These are phyloP conservation scores for Patella pellucida DNA, from an alignment of 2,888 invertebrate genomes.

Conservation along the genomic window DNA sequence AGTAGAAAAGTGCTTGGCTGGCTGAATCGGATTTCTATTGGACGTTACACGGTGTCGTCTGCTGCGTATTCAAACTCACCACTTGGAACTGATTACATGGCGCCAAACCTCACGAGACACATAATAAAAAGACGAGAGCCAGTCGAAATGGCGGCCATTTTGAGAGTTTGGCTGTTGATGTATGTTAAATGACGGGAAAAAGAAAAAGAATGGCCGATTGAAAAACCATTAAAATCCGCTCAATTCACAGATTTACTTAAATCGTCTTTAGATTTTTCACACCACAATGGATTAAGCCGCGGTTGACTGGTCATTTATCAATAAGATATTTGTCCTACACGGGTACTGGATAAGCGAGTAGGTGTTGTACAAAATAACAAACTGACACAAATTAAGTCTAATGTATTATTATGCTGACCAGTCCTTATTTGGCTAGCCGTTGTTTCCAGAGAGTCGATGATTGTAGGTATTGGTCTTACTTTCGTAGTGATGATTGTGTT, in stretches of 20 bases:
- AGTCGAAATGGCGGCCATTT: slow-evolving; percentile 2
- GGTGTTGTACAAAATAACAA: not conserved
- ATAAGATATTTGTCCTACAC: not conserved
- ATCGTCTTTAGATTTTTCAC: slow-evolving; percentile 7
- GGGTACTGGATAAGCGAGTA: not conserved
- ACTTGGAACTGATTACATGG: slow-evolving; percentile 11
- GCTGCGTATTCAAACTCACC: not conserved
- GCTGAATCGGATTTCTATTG: slow-evolving; percentile 2
- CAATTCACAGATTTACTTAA: slow-evolving; percentile 7
- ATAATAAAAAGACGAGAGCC: slow-evolving; percentile 3
- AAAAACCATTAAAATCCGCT: slow-evolving; percentile 12
- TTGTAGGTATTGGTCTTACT: not conserved
- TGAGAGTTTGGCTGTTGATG: slow-evolving; percentile 3
- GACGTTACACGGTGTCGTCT: slow-evolving; percentile 10
- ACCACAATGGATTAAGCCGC: not conserved
- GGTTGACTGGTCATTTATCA: slow-evolving; percentile 4
- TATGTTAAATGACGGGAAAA: not conserved
- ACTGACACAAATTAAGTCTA: not conserved
- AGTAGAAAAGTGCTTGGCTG: slow-evolving; percentile 7
- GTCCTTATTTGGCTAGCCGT: not conserved
- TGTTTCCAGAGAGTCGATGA: not conserved
- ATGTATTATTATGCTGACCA: no score
- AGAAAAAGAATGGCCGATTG: slow-evolving; percentile 9
- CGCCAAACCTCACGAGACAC: slow-evolving; percentile 8
- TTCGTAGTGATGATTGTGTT: not conserved